Evolutionary conservation across 1,140 invertebrate genomes (phyloP).

Genomic region (Apis laboriosa): DNA sequence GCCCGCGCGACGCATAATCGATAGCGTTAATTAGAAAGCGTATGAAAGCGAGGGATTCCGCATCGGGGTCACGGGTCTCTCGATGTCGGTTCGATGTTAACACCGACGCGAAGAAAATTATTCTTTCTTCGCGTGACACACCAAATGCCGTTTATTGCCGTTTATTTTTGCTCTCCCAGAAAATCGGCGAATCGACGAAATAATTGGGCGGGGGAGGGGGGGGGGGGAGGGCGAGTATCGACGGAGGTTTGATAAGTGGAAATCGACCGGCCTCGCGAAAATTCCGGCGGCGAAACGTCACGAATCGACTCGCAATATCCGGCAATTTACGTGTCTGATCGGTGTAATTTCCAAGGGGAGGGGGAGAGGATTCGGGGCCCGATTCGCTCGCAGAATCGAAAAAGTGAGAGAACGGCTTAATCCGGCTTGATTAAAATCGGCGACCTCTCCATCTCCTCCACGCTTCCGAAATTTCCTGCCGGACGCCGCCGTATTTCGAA

Average conservation of each 20-base stretch:
- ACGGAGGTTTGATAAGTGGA: conserved; percentile 4
- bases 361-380: neutral
- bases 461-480: conserved; percentile 6
- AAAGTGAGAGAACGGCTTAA: conserved; percentile 51
- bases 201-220: no score
- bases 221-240: no score
- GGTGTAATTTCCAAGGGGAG: conserved; percentile 66
- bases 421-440: conserved; percentile 66
- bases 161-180: neutral
- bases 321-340: conserved; percentile 54
- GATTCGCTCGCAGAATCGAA: conserved; percentile 2
- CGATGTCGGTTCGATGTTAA: neutral
- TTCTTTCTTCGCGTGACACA: conserved; percentile 32
- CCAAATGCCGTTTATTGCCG: no score
- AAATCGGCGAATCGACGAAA: no score
- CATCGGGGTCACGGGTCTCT: conserved; percentile 24
- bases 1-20: conserved; percentile 30
- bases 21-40: conserved; percentile 42
- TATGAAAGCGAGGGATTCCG: neutral
- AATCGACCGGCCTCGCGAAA: conserved; percentile 1
- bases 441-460: conserved; percentile 33
- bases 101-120: neutral
- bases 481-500: neutral
- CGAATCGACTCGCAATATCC: conserved; percentile 60
- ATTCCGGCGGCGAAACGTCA: conserved; percentile 23